Conservation (phyloP, 1,140 invertebrate species). For the Scaptomyza graminum region DNA sequence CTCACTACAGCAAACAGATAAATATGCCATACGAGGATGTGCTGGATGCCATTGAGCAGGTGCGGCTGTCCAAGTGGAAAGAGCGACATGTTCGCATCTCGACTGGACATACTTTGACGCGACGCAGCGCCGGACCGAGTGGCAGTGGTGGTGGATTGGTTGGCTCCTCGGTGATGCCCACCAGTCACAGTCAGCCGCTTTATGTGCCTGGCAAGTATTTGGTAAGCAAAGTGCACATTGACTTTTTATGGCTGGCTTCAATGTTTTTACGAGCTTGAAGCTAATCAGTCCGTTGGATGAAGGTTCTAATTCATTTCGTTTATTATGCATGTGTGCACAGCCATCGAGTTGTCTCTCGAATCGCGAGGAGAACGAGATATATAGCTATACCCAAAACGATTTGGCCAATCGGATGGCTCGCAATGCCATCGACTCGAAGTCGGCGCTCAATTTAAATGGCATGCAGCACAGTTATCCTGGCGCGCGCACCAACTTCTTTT, state of each 20-base stretch:
- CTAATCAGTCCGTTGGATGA: conserved; percentile 53
- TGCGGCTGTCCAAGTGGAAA: conserved; percentile 88
- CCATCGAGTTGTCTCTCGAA: conserved; percentile 95
- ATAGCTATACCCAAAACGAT: conserved; percentile 88
- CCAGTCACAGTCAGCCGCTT: conserved; percentile 87
- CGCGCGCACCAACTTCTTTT: conserved; percentile 82
- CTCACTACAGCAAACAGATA: conserved; percentile 94
- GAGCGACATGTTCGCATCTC: conserved; percentile 87
- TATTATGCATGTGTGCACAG: conserved; percentile 85
- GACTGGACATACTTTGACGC: conserved; percentile 79
- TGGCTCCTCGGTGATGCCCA: conserved; percentile 83
- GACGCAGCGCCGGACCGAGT: conserved; percentile 46
- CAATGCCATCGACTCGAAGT: conserved; percentile 82
- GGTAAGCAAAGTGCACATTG: conserved; percentile 85
- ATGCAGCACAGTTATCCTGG: conserved; percentile 83
- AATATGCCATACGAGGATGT: conserved; percentile 95
- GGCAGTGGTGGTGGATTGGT: conserved; percentile 65
- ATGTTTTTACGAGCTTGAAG: conserved; percentile 54
- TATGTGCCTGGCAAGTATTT: conserved; percentile 95
- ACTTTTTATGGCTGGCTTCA: conserved; percentile 54
- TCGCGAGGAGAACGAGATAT: conserved; percentile 96
- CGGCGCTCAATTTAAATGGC: conserved; percentile 80
- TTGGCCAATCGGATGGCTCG: conserved; percentile 82
- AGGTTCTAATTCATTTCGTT: conserved; percentile 71
- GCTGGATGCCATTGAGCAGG: conserved; percentile 86